Conservation (phyloP, 2,888 invertebrate genomes). For the Orthonychiurus folsomi region DNA sequence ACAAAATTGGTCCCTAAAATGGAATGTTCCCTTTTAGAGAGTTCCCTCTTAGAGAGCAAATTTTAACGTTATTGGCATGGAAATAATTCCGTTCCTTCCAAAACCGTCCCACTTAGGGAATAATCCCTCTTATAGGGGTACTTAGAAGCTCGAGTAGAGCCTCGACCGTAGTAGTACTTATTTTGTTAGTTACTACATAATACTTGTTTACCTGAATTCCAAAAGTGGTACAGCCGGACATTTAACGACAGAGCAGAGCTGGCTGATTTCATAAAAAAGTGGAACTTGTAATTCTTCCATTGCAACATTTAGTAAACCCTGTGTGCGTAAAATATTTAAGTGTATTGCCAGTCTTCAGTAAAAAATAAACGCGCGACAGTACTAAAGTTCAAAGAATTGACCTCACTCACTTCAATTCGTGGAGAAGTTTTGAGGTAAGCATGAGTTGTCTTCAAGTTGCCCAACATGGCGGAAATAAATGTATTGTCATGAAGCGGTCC, state of each 20-base stretch:
- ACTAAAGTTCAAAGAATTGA: no score
- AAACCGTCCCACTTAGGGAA: no score
- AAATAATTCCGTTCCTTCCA: no score
- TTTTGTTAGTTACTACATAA: no score
- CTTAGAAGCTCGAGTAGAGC: background rate
- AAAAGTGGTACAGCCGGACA: slow-evolving; percentile 61
- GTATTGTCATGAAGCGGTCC: slow-evolving; percentile 68
- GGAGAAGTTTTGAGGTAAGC: slow-evolving; percentile 58
- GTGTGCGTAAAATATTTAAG: slow-evolving; percentile 4
- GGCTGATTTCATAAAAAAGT: slow-evolving; percentile 75
- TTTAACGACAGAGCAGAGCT: slow-evolving; percentile 64
- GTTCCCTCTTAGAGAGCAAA: background rate
- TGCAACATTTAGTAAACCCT: slow-evolving; percentile 70
- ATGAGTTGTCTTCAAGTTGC: slow-evolving; percentile 41
- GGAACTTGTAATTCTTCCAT: slow-evolving; percentile 80
- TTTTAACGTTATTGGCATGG: no score
- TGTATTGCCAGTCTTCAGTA: no score
- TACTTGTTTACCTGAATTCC: slow-evolving; percentile 59
- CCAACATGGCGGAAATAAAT: slow-evolving; percentile 64
- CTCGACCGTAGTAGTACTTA: no score
- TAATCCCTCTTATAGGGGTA: background rate
- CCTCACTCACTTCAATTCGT: slow-evolving; percentile 55
- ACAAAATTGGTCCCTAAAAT: no score
- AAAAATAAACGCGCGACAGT: no score
- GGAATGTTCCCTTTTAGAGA: no score